Base-by-base conservation (phyloP, 2,888 invertebrate species). In the Perdita meconis region DNA sequence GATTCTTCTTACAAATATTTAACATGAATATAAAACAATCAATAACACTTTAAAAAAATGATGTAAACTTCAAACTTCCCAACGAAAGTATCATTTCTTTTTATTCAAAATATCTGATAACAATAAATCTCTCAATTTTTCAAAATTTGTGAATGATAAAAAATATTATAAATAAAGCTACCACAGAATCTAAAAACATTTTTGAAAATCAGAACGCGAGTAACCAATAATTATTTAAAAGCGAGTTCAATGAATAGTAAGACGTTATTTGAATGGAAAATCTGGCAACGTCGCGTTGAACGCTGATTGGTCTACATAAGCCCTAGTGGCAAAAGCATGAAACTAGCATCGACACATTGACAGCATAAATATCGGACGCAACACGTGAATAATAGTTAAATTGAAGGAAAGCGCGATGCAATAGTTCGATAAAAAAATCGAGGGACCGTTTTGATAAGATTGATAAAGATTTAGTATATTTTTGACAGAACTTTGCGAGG, bases 351-450 rank as follows among this genome's bases (percentile, higher is more conserved):
- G 64, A 74, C 79, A 76, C 73, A 78, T 70, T 76, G 81, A 80
- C 80, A 67, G 69, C 67, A 80, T 86, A 86, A 86, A 84, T 86
- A 81, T 80, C 82, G 69, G 44, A 38, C 72, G 85, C 80, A 85
- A 85, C 82, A 82, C 82, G 77, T 83, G 82, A 85, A 85, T 65
- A 68, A 55, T 68, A 51, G 65, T 63, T 64, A 51, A 83, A 80
- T 72, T 60, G 57, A 34, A 64, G 19, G 42, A 61, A 71, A 66
- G 53, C 38, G 59, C 22, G 36, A 67, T 69, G 57, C 61, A 34
- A 75, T 55, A 63, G 22, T 47, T 8, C 55, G 10, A 8, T 16
- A 60, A 8, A 57, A 63, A 65, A 66, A 55, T 70, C 16, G 10
- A 40, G 13, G 5, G 44, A 40, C 24, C 3, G 16, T 13, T 56